phyloP scores from a whole-genome alignment of 2,797 vertebrate species.

The Scyliorhinus canicula region DNA sequence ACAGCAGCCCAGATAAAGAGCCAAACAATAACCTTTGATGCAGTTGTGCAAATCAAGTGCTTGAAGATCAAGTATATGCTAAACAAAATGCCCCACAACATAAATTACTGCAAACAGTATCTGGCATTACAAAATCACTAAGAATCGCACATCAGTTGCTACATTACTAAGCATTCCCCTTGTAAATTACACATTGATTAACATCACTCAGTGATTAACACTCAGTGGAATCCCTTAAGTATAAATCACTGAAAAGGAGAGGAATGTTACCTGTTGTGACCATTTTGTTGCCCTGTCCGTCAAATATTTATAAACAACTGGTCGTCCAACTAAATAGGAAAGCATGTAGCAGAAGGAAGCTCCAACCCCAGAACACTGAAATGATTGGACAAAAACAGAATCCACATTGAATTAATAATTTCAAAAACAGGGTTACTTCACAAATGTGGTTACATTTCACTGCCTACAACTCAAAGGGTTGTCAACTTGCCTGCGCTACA shows the following conservation, averaged over 20 bases:
- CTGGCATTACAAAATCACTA: background rate
- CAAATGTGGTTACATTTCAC: background rate
- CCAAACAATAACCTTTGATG: background rate
- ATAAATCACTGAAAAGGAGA: background rate
- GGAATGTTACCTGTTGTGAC: constrained; percentile 85
- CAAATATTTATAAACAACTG: constrained; percentile 90
- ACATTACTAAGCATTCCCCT: background rate
- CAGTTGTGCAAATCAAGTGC: background rate
- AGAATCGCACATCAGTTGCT: too few species aligned
- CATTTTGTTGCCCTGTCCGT: constrained; percentile 90
- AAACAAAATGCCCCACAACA: background rate
- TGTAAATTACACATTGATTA: background rate
- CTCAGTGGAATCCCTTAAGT: background rate
- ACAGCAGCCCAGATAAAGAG: background rate
- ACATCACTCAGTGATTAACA: background rate
- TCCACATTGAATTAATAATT: background rate
- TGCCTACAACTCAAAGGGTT: too few species aligned
- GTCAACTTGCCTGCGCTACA: background rate
- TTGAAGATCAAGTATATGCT: background rate
- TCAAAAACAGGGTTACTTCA: background rate
- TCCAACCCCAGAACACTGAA: constrained; percentile 90
- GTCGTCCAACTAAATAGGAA: constrained; percentile 90
- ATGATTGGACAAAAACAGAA: constrained; percentile 40
- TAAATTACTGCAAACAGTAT: background rate
- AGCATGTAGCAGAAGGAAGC: constrained; percentile 96